Evolutionary conservation across 2,888 invertebrate genomes (phyloP), one percentile per base, ranked within the genome.

Genomic region (Thelaira solivaga): DNA sequence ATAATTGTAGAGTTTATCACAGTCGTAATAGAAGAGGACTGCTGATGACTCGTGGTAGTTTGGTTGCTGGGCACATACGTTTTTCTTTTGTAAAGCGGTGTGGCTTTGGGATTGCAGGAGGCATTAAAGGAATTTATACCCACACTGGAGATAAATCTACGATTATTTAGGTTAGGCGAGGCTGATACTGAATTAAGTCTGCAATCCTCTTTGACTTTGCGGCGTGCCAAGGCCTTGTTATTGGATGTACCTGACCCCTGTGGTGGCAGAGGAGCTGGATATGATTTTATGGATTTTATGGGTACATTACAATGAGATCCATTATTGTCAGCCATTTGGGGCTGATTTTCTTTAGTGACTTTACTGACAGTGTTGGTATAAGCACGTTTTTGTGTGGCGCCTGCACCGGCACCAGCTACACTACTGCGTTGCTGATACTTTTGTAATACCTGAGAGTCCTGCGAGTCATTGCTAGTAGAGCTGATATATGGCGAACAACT

Each of bases 311-410:
- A 62, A 36, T 74, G 74, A 74, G 74, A 74, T 67, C 79, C 69
- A 73, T 80, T 81, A 3, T 11, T 51, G 31, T 57, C 78, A 62
- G 62, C 71, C 41, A 59, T 29, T 64, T 78, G 80, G 79, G 87
- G 83, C 84, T 87, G 81, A 82, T 89, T 88, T 82, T 89, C 89
- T 81, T 89, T 89, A 78, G 86, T 84, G 69, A 83, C 80, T 78
- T 86, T 84, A 72, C 75, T 76, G 59, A 83, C 83, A 53, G 84
- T 82, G 36, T 41, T 78, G 59, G 86, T 83, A 74, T 89, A 88
- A 61, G 87, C 83, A 20, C 89, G 88, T 80, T 89, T 89, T 80
- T 89, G 88, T 29, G 86, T 84, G 45, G 73, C 39, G 73, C 5
- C 80, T 43, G 34, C 78, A 69, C n/a, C 77, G 72, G 3, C n/a